Evolutionary conservation across 2,113 vertebrate species (phyloP).

Genomic region (Odocoileus hemionus): DNA sequence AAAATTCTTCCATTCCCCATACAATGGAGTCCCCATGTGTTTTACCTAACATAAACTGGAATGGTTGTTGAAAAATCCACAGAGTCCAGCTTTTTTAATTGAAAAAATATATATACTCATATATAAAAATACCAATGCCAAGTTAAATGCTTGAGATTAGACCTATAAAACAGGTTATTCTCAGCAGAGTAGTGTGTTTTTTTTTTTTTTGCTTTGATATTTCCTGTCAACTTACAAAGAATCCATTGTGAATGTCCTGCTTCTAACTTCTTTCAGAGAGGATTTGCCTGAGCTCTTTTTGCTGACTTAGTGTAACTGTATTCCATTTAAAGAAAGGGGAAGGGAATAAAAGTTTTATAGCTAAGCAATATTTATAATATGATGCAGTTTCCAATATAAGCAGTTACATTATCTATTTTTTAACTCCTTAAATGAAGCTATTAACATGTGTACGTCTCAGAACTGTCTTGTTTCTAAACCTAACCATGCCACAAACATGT

Average conservation of each 20-base stretch:
- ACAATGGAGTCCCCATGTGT: constrained; percentile 50
- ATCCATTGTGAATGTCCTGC: constrained; percentile 49
- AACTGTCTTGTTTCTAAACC: constrained; percentile 40
- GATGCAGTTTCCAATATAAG: constrained; percentile 55
- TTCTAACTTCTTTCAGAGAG: constrained; percentile 30
- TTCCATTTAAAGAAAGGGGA: constrained; percentile 35
- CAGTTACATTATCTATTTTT: constrained; percentile 50
- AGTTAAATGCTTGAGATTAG: constrained; percentile 72
- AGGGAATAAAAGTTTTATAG: constrained; percentile 18
- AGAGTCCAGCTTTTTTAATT: constrained; percentile 67
- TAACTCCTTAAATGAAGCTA: constrained; percentile 52
- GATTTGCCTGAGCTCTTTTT: constrained; percentile 36
- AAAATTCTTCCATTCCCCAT: constrained; percentile 53
- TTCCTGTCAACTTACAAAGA: constrained; percentile 66
- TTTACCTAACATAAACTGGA: constrained; percentile 66
- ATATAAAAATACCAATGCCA: constrained; percentile 36
- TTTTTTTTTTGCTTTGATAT: constrained; percentile 66
- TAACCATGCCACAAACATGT: background rate
- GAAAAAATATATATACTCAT: background rate
- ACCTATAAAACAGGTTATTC: constrained; percentile 68
- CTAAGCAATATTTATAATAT: constrained; percentile 68
- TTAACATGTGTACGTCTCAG: constrained; percentile 34
- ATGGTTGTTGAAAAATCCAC: constrained; percentile 61
- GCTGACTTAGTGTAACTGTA: constrained; percentile 54
- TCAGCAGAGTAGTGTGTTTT: constrained; percentile 43